Evolutionary conservation across 2,888 invertebrate species (phyloP).

Genomic region (Ophion obscuratus): DNA sequence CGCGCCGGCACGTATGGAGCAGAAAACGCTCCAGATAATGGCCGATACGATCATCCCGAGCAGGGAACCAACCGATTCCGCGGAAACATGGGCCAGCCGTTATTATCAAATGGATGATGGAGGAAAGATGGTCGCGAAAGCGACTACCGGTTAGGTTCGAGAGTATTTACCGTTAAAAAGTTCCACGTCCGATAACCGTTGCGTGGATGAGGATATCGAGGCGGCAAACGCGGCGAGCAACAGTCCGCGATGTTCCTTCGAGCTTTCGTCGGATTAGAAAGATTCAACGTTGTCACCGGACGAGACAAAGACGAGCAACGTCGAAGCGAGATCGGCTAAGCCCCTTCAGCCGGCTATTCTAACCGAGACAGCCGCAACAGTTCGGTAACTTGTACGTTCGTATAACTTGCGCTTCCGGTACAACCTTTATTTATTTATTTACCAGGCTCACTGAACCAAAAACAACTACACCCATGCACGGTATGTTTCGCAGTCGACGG

Average conservation of each 20-base stretch:
- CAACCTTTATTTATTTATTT: no score
- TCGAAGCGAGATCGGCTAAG: no score
- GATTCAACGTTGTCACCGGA: no score
- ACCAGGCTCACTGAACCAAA: no score
- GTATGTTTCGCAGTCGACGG: constrained; percentile 70
- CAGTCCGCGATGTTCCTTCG: background rate
- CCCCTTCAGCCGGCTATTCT: no score
- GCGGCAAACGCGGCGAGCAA: background rate
- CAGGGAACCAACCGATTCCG: constrained; percentile 70
- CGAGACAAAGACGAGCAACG: no score
- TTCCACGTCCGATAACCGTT: constrained; percentile 23
- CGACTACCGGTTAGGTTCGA: constrained; percentile 80
- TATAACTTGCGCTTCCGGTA: no score
- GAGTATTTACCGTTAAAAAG: constrained; percentile 81
- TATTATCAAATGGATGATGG: constrained; percentile 82
- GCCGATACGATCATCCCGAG: constrained; percentile 16
- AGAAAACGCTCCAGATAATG: background rate
- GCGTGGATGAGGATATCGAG: constrained; percentile 1
- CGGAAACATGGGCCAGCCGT: no score
- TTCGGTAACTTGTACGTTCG: no score
- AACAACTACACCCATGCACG: constrained; percentile 55
- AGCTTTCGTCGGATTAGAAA: background rate
- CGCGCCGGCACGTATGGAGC: constrained; percentile 43
- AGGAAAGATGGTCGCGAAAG: constrained; percentile 67
- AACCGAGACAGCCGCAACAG: no score